These are phyloP conservation scores for Drosophila quinaria DNA, from an alignment of 2,888 invertebrate genomes.

Conservation along the genomic window DNA sequence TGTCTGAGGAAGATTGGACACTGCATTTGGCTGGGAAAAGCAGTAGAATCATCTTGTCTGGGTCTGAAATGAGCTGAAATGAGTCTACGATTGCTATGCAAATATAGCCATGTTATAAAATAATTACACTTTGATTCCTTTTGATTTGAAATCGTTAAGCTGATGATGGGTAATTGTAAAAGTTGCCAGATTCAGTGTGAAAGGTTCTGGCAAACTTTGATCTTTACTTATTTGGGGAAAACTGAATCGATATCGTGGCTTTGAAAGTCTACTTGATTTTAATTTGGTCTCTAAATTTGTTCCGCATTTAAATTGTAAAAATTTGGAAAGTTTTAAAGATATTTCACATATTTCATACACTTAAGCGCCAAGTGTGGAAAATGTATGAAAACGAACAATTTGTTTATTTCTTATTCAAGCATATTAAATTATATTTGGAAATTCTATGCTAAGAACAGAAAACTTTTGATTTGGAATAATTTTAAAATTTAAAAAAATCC, in stretches of 20 bases:
- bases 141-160: slow-evolving; percentile 28
- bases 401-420: no score
- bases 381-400: no score
- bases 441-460: no score
- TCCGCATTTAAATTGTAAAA: no score
- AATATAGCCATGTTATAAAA: slow-evolving; percentile 67
- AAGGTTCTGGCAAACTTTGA: background rate
- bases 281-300: no score
- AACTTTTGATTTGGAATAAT: background rate
- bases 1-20: slow-evolving; percentile 24
- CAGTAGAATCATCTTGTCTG: slow-evolving; percentile 50
- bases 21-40: slow-evolving; percentile 31
- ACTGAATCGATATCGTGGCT: background rate
- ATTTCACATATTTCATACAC: no score
- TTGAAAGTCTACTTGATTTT: background rate
- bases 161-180: slow-evolving; percentile 17
- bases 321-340: no score
- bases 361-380: no score
- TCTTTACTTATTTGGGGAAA: background rate
- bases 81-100: slow-evolving; percentile 60
- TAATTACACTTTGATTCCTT: slow-evolving; percentile 59
- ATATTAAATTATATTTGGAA: no score
- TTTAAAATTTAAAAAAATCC: no score
- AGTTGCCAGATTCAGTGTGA: background rate
- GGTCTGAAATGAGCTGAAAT: slow-evolving; percentile 18